A percentile compares a stretch with the other conserved stretches of the same genome.
These are phyloP conservation scores for Mesoclemmys tuberculata DNA, from an alignment of 2,113 vertebrate species.

Conservation along the genomic window DNA sequence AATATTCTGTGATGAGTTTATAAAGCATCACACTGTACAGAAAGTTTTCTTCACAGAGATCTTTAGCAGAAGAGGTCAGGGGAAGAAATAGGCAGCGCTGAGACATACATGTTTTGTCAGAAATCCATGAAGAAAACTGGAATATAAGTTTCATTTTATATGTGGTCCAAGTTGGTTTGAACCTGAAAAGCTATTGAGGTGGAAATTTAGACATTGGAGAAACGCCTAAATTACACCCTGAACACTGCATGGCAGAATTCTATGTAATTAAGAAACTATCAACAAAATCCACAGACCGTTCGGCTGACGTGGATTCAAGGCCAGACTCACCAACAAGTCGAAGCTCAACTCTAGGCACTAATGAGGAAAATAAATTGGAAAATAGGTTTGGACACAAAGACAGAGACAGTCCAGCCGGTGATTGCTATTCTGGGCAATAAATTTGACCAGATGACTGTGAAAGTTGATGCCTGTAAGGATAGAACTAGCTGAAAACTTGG, in stretches of 20 bases:
- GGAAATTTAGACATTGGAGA: neutral
- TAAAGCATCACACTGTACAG: neutral
- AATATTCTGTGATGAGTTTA: neutral
- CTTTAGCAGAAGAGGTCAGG: neutral
- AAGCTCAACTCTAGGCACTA: neutral
- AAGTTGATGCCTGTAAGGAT: neutral
- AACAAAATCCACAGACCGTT: neutral
- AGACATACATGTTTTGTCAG: neutral
- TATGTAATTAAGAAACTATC: neutral
- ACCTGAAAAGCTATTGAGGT: neutral
- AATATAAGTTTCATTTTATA: neutral
- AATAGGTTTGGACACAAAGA: neutral
- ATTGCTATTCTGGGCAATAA: neutral
- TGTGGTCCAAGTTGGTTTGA: neutral
- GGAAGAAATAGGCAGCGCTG: neutral
- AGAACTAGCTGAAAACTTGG: neutral
- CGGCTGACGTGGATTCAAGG: neutral
- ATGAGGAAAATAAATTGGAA: neutral
- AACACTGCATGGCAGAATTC: neutral
- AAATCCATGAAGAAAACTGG: neutral
- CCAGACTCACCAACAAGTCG: neutral
- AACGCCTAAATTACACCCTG: neutral
- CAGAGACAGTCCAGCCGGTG: neutral
- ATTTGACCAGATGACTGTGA: neutral
- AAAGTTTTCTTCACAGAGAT: neutral